These are phyloP conservation scores for Yponomeuta plumbellus DNA, from an alignment of 2,888 invertebrate genomes.

Conservation along the genomic window DNA sequence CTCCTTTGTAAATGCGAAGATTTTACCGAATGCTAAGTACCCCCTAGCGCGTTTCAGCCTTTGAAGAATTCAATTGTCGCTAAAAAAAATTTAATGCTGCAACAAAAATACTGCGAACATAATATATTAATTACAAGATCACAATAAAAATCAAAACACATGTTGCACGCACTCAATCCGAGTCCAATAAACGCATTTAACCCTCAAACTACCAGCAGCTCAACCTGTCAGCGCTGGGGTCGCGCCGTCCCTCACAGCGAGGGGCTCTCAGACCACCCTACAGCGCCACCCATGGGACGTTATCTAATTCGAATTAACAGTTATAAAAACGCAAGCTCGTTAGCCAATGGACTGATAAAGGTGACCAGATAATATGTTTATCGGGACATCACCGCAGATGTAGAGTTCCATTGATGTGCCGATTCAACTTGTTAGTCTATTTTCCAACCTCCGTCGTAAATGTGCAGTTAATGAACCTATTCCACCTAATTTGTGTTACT, in stretches of 20 bases:
- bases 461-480: too few species aligned
- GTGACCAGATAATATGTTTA: neutral
- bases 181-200: slow-evolving; percentile 38
- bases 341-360: slow-evolving; percentile 62
- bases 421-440: too few species aligned
- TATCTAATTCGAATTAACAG: slow-evolving; percentile 69
- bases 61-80: too few species aligned
- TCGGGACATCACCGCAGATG: neutral
- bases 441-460: too few species aligned
- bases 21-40: too few species aligned
- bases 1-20: too few species aligned
- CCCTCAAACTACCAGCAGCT: slow-evolving; percentile 35
- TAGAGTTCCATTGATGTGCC: too few species aligned
- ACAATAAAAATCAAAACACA: slow-evolving; percentile 2
- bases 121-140: neutral
- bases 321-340: slow-evolving; percentile 50
- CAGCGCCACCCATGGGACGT: slow-evolving; percentile 67
- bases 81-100: too few species aligned
- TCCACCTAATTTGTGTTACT: too few species aligned
- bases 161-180: neutral
- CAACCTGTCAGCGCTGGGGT: slow-evolving; percentile 49
- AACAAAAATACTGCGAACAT: neutral
- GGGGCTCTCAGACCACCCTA: slow-evolving; percentile 17
- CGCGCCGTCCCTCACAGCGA: slow-evolving; percentile 30
- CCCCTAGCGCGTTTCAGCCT: too few species aligned